A percentile compares a stretch with the other conserved stretches of the same genome.
Conservation (phyloP, 2,113 vertebrate species). For the Ptilorrhoa leucosticta region DNA sequence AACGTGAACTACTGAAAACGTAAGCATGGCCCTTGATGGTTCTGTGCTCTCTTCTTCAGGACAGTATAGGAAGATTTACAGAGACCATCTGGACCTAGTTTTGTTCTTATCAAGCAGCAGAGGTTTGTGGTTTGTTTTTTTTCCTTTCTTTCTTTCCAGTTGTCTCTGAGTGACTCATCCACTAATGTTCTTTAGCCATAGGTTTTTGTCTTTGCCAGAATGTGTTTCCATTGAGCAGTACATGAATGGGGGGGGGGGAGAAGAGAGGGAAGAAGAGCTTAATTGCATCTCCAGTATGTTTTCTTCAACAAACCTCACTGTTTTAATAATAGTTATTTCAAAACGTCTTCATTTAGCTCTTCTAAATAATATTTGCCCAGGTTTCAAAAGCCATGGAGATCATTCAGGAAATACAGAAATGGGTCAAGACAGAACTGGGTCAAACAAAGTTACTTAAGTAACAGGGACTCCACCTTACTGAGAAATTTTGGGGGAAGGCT, state of each 20-base stretch:
- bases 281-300: background rate
- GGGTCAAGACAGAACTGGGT: background rate
- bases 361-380: background rate
- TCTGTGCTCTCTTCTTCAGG: background rate
- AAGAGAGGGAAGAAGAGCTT: background rate
- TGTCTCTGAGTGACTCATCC: conserved; percentile 9
- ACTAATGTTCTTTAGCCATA: background rate
- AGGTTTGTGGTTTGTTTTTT: background rate
- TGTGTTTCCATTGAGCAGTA: background rate
- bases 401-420: background rate
- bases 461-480: background rate
- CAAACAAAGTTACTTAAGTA: background rate
- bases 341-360: background rate
- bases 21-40: background rate
- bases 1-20: background rate
- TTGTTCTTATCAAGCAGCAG: conserved; percentile 30
- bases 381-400: background rate
- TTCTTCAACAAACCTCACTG: background rate
- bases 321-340: background rate
- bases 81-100: background rate
- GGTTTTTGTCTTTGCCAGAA: conserved; percentile 14
- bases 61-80: background rate
- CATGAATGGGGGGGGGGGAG: background rate
- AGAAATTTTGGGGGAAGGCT: background rate
- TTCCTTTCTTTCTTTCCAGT: background rate